A percentile compares a stretch with the other conserved stretches of the same genome.
Conservation (phyloP, 2,797 vertebrate genomes). For the Kryptolebias ocellatus region DNA sequence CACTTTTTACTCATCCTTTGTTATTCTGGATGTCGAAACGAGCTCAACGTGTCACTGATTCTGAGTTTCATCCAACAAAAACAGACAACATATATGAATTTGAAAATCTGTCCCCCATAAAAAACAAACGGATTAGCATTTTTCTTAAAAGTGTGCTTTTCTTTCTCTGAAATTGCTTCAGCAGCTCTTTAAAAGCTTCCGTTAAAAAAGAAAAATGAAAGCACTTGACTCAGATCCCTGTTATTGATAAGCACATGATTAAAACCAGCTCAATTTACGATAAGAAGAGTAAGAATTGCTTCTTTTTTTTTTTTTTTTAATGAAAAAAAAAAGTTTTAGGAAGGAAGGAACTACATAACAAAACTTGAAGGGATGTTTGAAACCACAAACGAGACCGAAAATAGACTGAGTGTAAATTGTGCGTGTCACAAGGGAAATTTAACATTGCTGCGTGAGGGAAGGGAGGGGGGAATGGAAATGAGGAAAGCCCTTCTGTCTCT, state of each 20-base stretch:
- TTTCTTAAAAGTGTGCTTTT: neutral
- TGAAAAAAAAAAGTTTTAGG: neutral
- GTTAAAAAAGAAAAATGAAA: neutral
- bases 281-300: conserved; percentile 5
- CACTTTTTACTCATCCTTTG: conserved; percentile 52
- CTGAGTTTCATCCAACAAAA: no score
- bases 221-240: neutral
- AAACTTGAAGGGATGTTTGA: conserved; percentile 40
- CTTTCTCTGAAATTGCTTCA: neutral
- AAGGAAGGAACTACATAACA: conserved; percentile 53
- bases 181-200: neutral
- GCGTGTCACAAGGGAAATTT: conserved; percentile 39
- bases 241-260: neutral
- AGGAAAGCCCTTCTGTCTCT: conserved; percentile 64
- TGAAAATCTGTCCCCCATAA: no score
- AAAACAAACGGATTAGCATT: no score
- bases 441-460: conserved; percentile 16
- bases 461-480: conserved; percentile 30
- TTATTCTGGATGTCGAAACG: conserved; percentile 25
- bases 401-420: conserved; percentile 14
- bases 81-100: no score
- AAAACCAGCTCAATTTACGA: conserved; percentile 21
- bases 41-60: conserved; percentile 18
- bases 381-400: conserved; percentile 44
- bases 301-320: no score